Conservation (phyloP, 1,140 invertebrate genomes). For the Nylanderia fulva region DNA sequence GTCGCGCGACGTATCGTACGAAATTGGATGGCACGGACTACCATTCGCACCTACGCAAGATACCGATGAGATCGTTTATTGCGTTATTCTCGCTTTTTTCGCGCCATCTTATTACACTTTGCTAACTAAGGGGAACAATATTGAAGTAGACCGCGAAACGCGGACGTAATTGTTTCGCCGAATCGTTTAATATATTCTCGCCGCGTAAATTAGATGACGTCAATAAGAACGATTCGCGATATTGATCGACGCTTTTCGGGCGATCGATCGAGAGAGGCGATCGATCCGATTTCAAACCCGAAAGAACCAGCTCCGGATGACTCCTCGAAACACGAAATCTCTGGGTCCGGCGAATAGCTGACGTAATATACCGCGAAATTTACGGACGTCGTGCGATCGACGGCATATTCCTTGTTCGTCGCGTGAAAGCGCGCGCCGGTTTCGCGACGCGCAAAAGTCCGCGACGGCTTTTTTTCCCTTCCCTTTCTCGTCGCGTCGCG, state of each 20-base stretch:
- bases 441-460: constrained; percentile 35
- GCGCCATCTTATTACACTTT: constrained; percentile 34
- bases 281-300: neutral
- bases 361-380: constrained; percentile 23
- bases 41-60: neutral
- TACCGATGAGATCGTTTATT: neutral
- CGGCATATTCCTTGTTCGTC: neutral
- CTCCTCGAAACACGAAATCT: too few relatives aligned
- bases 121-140: neutral
- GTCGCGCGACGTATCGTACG: constrained; percentile 11
- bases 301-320: neutral
- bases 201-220: constrained; percentile 24
- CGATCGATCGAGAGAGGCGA: neutral
- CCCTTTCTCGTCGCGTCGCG: neutral
- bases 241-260: neutral
- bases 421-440: constrained; percentile 57
- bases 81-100: constrained; percentile 46
- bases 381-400: constrained; percentile 10
- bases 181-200: neutral
- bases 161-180: neutral
- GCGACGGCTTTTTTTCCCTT: neutral
- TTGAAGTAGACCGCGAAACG: neutral
- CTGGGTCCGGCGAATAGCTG: neutral
- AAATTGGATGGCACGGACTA: constrained; percentile 29
- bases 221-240: neutral